Base-by-base conservation (phyloP, 2,888 invertebrate genomes). In the Lathronympha strigana region DNA sequence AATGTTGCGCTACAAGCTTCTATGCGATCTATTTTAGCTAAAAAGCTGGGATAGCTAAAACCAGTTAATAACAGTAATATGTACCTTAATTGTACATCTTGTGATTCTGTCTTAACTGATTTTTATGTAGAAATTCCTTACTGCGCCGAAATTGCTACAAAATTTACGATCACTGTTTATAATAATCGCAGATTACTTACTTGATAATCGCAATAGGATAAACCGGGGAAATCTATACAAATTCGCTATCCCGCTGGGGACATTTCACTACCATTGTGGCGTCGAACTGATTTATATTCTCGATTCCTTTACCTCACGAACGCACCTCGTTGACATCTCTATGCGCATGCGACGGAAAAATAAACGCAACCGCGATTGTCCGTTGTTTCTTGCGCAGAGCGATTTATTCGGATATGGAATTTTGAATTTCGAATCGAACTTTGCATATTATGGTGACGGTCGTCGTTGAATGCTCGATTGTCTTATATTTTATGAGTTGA, bases 251-350 rank as follows among this genome's bases (percentile, higher is more conserved):
- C 31, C 33, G 49, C 23, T 31, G 63, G 31, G 31, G 57, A 50
- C 43, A 31, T 58, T 50, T 63, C 33, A 43, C 6, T 40, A 25
- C 45, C 53, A 64, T 53, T 64, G 64, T 64, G 53, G 60, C 58
- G 51, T 60, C 51, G 36, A 19, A 15, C 38, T 64, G 64, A 64
- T 64, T 64, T 64, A 64, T 64, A 19, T 43, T 25, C 38, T 6
- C 33, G 51, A 64, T 64, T 13, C 43, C 33, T 51, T 58, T 58
- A 11, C 57, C 57, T 57, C 43, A 33, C 57, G n/a, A 43, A 23
- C 57, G 50, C 63, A 57, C 57, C 43, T 63, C 50, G 31, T 58
- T 60, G 60, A 64, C 64, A 64, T 53, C 64, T 64, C 64, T 60
- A 64, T 60, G 64, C 53, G 50, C 31, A 15, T 45, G 21, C 43